phyloP scores from a whole-genome alignment of 2,888 invertebrate species.

The Chironomus tentans region DNA sequence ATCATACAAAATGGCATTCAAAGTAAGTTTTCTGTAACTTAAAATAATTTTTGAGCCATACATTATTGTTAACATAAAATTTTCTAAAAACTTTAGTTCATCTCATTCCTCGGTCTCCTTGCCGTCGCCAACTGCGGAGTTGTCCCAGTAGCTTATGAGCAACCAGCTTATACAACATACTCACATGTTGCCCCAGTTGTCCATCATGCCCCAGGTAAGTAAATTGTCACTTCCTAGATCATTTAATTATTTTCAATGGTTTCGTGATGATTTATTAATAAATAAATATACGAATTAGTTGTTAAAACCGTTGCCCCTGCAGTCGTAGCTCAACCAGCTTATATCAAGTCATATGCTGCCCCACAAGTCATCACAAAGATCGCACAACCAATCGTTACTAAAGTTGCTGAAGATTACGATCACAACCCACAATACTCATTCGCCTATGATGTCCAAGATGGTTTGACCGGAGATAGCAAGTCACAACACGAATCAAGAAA shows the following conservation, averaged over 20 bases:
- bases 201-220: constrained; percentile 21
- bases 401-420: constrained; percentile 38
- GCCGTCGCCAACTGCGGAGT: constrained; percentile 32
- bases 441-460: constrained; percentile 45
- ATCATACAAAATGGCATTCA: constrained; percentile 30
- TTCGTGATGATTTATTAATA: not conserved
- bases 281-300: no score
- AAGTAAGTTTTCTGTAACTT: no score
- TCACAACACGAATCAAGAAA: constrained; percentile 53
- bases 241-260: no score
- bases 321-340: no score
- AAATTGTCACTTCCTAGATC: not conserved
- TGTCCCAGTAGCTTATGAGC: constrained; percentile 25
- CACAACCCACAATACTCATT: constrained; percentile 44
- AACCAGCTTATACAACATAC: not conserved
- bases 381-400: constrained; percentile 30
- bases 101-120: constrained; percentile 32
- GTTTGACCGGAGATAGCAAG: constrained; percentile 45
- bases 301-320: no score
- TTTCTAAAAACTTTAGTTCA: constrained; percentile 15
- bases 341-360: no score
- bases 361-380: not conserved
- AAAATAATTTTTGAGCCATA: no score
- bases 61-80: no score
- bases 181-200: constrained; percentile 30